A percentile compares a stretch with the other conserved stretches of the same genome.
Conservation (phyloP, 2,888 invertebrate species). For the Strigamia transsilvanica region DNA sequence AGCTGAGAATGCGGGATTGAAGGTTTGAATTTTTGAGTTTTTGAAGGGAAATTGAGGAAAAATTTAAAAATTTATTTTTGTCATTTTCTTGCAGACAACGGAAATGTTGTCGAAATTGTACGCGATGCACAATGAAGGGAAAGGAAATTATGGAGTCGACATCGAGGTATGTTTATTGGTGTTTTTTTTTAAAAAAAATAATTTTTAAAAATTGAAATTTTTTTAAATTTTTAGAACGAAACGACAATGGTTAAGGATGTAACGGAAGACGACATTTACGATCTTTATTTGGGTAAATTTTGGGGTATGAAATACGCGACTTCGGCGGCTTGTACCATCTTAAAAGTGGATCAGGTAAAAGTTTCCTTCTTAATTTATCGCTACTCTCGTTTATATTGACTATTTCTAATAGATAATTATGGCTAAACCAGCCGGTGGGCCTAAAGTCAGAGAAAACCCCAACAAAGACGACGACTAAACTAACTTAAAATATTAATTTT, state of each 20-base stretch:
- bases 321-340: constrained; percentile 88
- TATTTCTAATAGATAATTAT: constrained; percentile 79
- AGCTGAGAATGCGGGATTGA: constrained; percentile 93
- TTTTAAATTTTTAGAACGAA: constrained; percentile 66
- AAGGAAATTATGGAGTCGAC: constrained; percentile 83
- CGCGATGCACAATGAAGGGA: constrained; percentile 90
- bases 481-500: neutral
- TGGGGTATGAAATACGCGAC: constrained; percentile 98
- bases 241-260: constrained; percentile 77
- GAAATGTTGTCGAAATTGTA: constrained; percentile 88
- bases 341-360: constrained; percentile 84
- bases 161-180: constrained; percentile 72
- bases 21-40: constrained; percentile 64
- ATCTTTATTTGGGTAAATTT: constrained; percentile 83
- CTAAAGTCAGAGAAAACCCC: constrained; percentile 76
- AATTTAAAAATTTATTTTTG: constrained; percentile 24
- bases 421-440: constrained; percentile 97
- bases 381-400: no score
- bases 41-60: neutral
- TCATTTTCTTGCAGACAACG: constrained; percentile 68
- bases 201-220: neutral
- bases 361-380: constrained; percentile 58
- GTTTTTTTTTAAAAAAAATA: no score
- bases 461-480: constrained; percentile 66
- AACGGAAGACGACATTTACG: constrained; percentile 78